Conservation (phyloP, 2,113 vertebrate species). For the rat (Rattus norvegicus) region GRCr8 NC_086028.1:103956001-103956500, state of each 20-base stretch:
- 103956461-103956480: neutral
- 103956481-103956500: too few relatives aligned
- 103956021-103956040: neutral
- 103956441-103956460: neutral
- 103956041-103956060: neutral
- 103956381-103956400: neutral
- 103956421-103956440: neutral
- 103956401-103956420: too few relatives aligned
- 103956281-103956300: neutral
- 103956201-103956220: neutral
- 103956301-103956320: neutral
- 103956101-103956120: neutral
- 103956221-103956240: neutral
- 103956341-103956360: neutral
- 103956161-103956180: neutral
- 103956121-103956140: neutral
- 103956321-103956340: neutral
- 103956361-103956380: neutral
- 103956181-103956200: slow-evolving; percentile 53
- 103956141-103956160: neutral
- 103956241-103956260: neutral
- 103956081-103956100: neutral
- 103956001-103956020: neutral
- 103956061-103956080: neutral
- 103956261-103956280: neutral